Base-by-base conservation (phyloP, 37 sponge, comb jelly and placozoan species). In the Diacarnus erythraeanus region DNA sequence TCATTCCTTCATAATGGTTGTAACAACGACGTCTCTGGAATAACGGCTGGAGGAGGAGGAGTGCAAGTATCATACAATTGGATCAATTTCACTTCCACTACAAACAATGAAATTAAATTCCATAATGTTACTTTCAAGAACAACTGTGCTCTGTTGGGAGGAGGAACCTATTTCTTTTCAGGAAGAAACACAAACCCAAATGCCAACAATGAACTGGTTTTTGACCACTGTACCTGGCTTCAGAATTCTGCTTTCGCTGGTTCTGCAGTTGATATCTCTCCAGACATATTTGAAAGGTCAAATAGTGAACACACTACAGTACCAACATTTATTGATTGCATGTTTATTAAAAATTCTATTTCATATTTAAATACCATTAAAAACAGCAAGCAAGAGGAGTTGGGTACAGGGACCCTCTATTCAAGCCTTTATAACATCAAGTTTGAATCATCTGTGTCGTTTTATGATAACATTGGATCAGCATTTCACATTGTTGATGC, bases 381-480 rank as follows among this genome's bases (percentile, higher is more conserved):
- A 34, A 6, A 12, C 6, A n/a, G n/a, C n/a, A 30, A 26, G 6
- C 74, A 74, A 30, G 22, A 26, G 54, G 54, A 56, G 21, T 27
- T 25, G 17, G 74, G 74, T 1, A 27, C 31, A 30, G 74, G 74
- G 1, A 38, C 67, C n/a, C 26, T 78, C 4, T 78, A 43, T 26
- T 64, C 78, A 17, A 78, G 78, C 30, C 47, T 66, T 17, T 71
- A 60, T 42, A 61, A 59, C 72, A 64, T 76, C 26, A 15, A 9
- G 3, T 76, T 76, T 25, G 20, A 38, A 33, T 40, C 58, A 76
- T 60, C 22, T 5, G 27, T 60, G 21, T 5, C 6, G 4, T 60
- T 60, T 25, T 4, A 26, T 5, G 27, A 17, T 25, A 60, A 60
- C 61, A 21, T n/a, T 25, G 61, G 61, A 20, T 60, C 61, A 21